Evolutionary conservation across 2,113 vertebrate genomes (phyloP), one percentile per base, ranked within the genome.

Genomic region (Macrotus californicus): DNA sequence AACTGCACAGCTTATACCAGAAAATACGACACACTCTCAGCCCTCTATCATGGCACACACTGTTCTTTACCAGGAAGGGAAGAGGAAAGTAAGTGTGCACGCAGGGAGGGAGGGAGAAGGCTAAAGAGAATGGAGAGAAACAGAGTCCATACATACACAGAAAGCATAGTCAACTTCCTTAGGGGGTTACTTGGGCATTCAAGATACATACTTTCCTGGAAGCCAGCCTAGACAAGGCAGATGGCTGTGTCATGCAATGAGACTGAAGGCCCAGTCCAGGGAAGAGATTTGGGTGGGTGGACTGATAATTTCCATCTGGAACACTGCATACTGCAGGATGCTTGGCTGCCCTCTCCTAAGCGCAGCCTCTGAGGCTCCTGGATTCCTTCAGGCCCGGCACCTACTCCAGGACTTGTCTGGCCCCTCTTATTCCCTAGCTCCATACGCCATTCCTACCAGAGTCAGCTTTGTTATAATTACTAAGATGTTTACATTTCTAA

Each of bases 321-420:
- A 43, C 15, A 18, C 31, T 7, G 5, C 16, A 5, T 0, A 2
- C 0, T 18, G 9, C 1, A 2, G 36, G 52, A n/a, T 1, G 11
- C 21, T 43, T 0, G 0, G 39, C 24, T n/a, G 46, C 26, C 54
- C 10, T 41, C 14, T 21, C 29, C 2, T 29, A 70, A 13, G 29
- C 5, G 19, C 50, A 85, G 24, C 18, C 21, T 84, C 9, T 6
- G 18, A 64, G 54, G 64, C 15, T 10, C 50, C 9, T 1, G 34
- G 43, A 41, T 83, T 56, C 64, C 69, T 91, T 43, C 15, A 26
- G 12, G 56, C 29, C 12, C 6, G 26, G 11, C 24, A 41, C 11
- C 12, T 6, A 0, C 3, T 1, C 56, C 29, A 5, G 22, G 4
- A 41, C 0, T 2, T 18, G 8, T 64, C 21, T 43, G 15, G 34